Evolutionary conservation across 2,888 invertebrate species (phyloP), one percentile per base, ranked within the genome.

Genomic region (Gastrophysa polygoni): DNA sequence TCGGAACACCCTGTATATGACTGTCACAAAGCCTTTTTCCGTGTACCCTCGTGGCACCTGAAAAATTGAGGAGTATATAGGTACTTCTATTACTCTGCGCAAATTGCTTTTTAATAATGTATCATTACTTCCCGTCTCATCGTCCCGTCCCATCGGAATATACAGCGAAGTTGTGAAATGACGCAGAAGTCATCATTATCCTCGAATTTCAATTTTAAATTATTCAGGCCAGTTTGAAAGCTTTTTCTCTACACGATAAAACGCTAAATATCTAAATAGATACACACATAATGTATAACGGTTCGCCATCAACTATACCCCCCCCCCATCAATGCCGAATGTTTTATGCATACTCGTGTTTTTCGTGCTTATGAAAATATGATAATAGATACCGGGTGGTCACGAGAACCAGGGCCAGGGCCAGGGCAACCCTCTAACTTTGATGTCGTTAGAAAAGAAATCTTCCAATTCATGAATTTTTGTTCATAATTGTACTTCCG

Each of bases 141-240:
- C n/a, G n/a, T n/a, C n/a, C n/a, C n/a, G n/a, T n/a, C n/a, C n/a
- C n/a, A n/a, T n/a, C n/a, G n/a, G 59, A 49, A 44, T 38, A 46
- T 44, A 43, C 59, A 17, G 32, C 44, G 59, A 48, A 57, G 38
- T 57, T 57, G 57, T 57, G 57, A 57, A 57, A 57, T 57, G 57
- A 57, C 48, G 43, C 57, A 57, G 50, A 57, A 57, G 57, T 59
- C 59, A 46, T 59, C 52, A 59, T 54, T 44, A 32, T 54, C 59
- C 52, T 59, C 51, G 59, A 59, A 59, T 59, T 59, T 54, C 29
- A 54, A 54, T 43, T 59, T 29, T 59, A 46, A 51, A 59, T 59
- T 54, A 59, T 59, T 59, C 59, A 59, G 21, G 28, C 21, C 20
- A 47, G 44, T 59, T 50, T 43, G 47, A 50, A 56, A 49, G 43